Percentiles rank a stretch among this genome's conserved stretches.
Conservation (phyloP, 1,140 invertebrate species). For the Helicoverpa zea region DNA sequence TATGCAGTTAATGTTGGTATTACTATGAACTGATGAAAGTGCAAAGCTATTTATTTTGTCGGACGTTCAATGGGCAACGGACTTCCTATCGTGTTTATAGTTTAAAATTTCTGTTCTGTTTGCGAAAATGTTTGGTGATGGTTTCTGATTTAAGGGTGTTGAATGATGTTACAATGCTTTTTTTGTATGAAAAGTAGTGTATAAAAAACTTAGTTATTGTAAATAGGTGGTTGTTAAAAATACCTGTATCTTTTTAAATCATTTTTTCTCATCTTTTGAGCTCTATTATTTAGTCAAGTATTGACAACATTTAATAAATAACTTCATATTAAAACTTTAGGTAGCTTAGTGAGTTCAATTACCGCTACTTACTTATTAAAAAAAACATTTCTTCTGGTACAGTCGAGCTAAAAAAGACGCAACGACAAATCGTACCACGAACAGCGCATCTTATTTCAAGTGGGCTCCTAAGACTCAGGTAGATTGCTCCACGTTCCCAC, state of each 20-base stretch:
- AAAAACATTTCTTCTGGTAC: background rate
- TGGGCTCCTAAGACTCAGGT: constrained; percentile 27
- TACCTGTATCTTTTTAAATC: no score
- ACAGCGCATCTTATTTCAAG: constrained; percentile 4
- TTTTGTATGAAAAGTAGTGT: no score
- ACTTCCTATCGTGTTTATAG: background rate
- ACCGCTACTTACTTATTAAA: no score
- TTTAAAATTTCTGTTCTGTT: background rate
- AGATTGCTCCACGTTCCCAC: constrained; percentile 1
- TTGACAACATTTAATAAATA: no score
- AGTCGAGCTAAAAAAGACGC: background rate
- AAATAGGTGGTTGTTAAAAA: no score
- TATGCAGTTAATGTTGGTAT: constrained; percentile 16
- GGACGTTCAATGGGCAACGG: background rate
- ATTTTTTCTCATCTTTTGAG: no score
- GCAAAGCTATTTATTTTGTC: constrained; percentile 1
- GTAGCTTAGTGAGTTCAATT: no score
- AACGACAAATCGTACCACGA: constrained; percentile 7
- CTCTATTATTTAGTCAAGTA: no score
- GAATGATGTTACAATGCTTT: no score
- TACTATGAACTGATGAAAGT: constrained; percentile 10
- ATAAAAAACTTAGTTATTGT: no score
- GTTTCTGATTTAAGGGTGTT: no score
- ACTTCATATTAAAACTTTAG: no score
- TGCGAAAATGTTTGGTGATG: background rate